These are phyloP conservation scores for Phaedon cochleariae DNA, from an alignment of 2,888 invertebrate genomes.

Conservation along the genomic window DNA sequence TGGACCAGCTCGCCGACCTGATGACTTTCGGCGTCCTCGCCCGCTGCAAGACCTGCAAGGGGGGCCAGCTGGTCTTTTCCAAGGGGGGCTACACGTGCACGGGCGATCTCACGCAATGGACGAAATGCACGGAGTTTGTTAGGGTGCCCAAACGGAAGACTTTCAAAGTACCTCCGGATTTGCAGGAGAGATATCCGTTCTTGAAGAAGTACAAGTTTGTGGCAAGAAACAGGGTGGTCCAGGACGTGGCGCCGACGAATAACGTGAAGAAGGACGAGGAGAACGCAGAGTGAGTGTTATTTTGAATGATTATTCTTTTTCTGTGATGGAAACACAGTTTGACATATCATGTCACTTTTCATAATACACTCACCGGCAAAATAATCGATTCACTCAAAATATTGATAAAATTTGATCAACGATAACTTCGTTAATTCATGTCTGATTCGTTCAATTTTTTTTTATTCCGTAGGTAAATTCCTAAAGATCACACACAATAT, in stretches of 20 bases:
- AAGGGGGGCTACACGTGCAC: slow-evolving; percentile 84
- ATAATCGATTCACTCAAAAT: too few species aligned
- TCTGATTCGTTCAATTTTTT: too few species aligned
- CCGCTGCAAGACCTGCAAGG: slow-evolving; percentile 80
- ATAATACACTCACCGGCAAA: too few species aligned
- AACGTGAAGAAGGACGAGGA: slow-evolving; percentile 63
- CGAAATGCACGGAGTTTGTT: slow-evolving; percentile 78
- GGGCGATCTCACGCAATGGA: slow-evolving; percentile 85
- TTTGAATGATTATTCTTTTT: slow-evolving; percentile 9
- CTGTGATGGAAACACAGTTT: too few species aligned
- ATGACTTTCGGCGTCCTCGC: slow-evolving; percentile 88
- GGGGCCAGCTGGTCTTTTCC: slow-evolving; percentile 74
- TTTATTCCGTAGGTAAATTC: too few species aligned
- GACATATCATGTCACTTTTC: too few species aligned
- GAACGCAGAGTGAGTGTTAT: slow-evolving; percentile 52
- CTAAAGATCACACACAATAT: too few species aligned
- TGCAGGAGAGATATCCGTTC: slow-evolving; percentile 66
- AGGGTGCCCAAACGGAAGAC: slow-evolving; percentile 76
- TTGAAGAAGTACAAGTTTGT: slow-evolving; percentile 72
- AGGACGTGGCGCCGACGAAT: slow-evolving; percentile 64
- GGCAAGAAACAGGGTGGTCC: slow-evolving; percentile 67
- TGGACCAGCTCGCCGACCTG: slow-evolving; percentile 82
- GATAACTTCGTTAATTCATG: too few species aligned
- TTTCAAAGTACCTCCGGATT: slow-evolving; percentile 73
- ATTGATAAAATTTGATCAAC: too few species aligned